Conservation (phyloP, 2,888 invertebrate species). For the Netelia melanura region DNA sequence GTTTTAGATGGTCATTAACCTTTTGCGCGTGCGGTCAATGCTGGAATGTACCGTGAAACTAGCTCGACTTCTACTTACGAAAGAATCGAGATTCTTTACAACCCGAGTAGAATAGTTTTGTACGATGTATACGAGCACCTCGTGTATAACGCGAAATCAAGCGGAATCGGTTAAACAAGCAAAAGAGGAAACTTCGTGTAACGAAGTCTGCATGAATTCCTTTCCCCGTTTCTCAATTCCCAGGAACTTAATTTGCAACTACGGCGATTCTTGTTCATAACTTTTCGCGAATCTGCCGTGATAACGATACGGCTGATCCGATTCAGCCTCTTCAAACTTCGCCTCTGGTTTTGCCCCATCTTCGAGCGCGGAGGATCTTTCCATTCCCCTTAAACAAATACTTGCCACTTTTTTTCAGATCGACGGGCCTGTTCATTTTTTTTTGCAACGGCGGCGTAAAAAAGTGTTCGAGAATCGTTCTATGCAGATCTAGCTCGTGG, state of each 20-base stretch:
- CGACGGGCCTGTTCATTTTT: too few species aligned
- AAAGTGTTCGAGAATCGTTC: too few species aligned
- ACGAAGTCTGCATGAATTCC: constrained; percentile 21
- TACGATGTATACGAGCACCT: constrained; percentile 18
- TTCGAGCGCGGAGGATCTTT: too few species aligned
- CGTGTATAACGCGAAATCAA: constrained; percentile 7
- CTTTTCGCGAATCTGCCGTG: constrained; percentile 3
- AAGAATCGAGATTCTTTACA: constrained; percentile 9
- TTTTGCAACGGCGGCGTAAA: too few species aligned
- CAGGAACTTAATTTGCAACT: constrained; percentile 11
- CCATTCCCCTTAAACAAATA: too few species aligned
- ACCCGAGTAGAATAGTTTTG: background rate
- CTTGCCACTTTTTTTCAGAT: too few species aligned
- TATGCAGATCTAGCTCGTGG: background rate
- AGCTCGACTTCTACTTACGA: constrained; percentile 7
- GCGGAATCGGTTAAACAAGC: background rate
- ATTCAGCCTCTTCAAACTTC: too few species aligned
- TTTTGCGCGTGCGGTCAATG: constrained; percentile 63
- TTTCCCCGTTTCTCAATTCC: constrained; percentile 19
- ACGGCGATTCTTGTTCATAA: constrained; percentile 5
- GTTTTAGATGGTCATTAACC: constrained; percentile 71
- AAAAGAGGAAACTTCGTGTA: constrained; percentile 37
- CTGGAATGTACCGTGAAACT: constrained; percentile 27
- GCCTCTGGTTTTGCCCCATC: too few species aligned
- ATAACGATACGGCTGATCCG: too few species aligned